These are phyloP conservation scores for Drosophila recens DNA, from an alignment of 2,888 invertebrate genomes.

Conservation along the genomic window DNA sequence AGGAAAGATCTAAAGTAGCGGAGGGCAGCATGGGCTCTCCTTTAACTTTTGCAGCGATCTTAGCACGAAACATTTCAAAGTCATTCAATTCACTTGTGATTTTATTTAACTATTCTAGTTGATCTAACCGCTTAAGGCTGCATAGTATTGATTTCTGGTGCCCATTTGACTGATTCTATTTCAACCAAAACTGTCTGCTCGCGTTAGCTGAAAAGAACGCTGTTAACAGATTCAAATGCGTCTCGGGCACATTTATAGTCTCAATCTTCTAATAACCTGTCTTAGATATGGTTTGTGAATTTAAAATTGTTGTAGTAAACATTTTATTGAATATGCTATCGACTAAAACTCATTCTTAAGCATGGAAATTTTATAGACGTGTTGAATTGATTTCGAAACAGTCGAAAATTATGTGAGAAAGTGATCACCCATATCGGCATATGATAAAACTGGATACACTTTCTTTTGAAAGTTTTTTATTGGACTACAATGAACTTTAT, in stretches of 20 bases:
- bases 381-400: too few relatives aligned
- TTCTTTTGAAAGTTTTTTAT: too few relatives aligned
- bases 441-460: too few relatives aligned
- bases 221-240: neutral
- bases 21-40: too few relatives aligned
- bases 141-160: conserved; percentile 19
- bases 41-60: neutral
- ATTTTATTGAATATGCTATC: neutral
- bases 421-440: too few relatives aligned
- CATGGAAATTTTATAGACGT: neutral
- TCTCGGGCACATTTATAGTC: neutral
- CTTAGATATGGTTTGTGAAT: too few relatives aligned
- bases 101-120: neutral
- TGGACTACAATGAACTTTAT: too few relatives aligned
- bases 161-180: neutral
- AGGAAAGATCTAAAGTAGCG: neutral
- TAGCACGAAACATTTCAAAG: neutral
- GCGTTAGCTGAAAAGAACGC: neutral
- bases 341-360: conserved; percentile 33
- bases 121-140: conserved; percentile 15
- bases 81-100: neutral
- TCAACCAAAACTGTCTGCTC: neutral
- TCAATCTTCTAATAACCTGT: neutral
- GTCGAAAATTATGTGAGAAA: too few relatives aligned
- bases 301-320: neutral